phyloP scores from a whole-genome alignment of 2,797 vertebrate species.

The Craterocephalus amniculus region DNA sequence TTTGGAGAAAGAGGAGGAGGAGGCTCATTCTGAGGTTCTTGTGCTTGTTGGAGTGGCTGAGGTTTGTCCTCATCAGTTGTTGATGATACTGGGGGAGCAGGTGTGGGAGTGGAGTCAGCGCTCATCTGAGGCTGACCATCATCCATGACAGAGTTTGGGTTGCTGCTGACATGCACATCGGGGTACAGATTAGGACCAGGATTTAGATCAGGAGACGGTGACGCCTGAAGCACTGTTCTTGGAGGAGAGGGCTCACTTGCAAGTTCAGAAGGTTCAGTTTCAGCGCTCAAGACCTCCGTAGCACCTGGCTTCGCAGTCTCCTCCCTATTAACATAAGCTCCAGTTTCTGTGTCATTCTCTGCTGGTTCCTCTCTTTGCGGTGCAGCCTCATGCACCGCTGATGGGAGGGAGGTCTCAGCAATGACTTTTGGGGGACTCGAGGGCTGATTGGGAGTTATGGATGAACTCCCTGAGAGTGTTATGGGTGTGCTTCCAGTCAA shows the following conservation, averaged over 20 bases:
- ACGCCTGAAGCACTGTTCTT: conserved; percentile 27
- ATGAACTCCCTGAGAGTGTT: conserved; percentile 14
- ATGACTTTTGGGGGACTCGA: conserved; percentile 15
- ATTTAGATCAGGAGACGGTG: conserved; percentile 62
- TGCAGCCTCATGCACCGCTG: conserved; percentile 21
- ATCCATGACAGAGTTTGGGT: conserved; percentile 56
- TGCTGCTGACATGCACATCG: conserved; percentile 68
- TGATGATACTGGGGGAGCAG: conserved; percentile 25
- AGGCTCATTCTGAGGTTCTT: conserved; percentile 36
- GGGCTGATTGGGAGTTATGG: neutral
- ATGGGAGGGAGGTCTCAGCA: conserved; percentile 19
- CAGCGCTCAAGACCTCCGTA: conserved; percentile 16
- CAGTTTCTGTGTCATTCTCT: conserved; percentile 28
- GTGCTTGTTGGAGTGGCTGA: conserved; percentile 54
- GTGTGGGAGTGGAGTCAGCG: conserved; percentile 44
- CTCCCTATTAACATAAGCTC: conserved; percentile 10
- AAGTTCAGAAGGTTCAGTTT: conserved; percentile 3
- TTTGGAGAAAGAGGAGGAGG: conserved; percentile 55
- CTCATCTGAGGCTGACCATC: conserved; percentile 46
- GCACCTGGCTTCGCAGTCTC: conserved; percentile 25
- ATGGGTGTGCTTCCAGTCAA: conserved; percentile 51
- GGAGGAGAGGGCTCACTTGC: conserved; percentile 27
- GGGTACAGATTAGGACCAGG: conserved; percentile 77
- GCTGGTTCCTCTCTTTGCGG: conserved; percentile 28
- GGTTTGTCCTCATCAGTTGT: conserved; percentile 44